These are phyloP conservation scores for Cercocebus atys DNA, from an alignment of 2,113 vertebrate genomes.

Conservation along the genomic window DNA sequence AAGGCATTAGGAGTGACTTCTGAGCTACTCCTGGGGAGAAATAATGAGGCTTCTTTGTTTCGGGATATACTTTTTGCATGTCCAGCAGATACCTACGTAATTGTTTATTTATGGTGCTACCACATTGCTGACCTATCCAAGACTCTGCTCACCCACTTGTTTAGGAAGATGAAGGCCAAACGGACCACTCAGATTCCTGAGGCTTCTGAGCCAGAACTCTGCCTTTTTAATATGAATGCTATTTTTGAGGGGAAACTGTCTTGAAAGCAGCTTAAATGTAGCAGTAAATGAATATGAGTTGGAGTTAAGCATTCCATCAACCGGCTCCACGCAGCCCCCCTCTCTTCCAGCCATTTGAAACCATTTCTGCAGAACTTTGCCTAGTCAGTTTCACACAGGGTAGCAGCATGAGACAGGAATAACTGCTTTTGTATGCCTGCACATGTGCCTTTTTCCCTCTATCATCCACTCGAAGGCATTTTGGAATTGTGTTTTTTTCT, in stretches of 20 bases:
- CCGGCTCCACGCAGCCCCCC: not conserved
- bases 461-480: constrained; percentile 51
- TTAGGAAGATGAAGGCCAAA: constrained; percentile 2
- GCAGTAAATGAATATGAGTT: constrained; percentile 65
- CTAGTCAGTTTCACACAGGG: constrained; percentile 10
- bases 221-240: constrained; percentile 52
- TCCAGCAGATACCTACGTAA: not conserved
- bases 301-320: constrained; percentile 38
- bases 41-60: not conserved
- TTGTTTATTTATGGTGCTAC: constrained; percentile 20
- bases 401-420: not conserved
- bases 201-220: constrained; percentile 11
- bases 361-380: constrained; percentile 23
- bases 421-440: not conserved
- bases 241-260: constrained; percentile 54
- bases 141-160: not conserved
- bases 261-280: constrained; percentile 62
- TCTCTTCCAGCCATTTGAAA: constrained; percentile 15
- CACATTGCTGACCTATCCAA: not conserved
- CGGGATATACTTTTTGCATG: not conserved
- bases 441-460: not conserved
- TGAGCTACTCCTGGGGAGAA: not conserved
- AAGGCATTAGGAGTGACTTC: not conserved
- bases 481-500: constrained; percentile 24
- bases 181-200: not conserved